Evolutionary conservation across 2,113 vertebrate species (phyloP).

Genomic region (Galemys pyrenaicus): DNA sequence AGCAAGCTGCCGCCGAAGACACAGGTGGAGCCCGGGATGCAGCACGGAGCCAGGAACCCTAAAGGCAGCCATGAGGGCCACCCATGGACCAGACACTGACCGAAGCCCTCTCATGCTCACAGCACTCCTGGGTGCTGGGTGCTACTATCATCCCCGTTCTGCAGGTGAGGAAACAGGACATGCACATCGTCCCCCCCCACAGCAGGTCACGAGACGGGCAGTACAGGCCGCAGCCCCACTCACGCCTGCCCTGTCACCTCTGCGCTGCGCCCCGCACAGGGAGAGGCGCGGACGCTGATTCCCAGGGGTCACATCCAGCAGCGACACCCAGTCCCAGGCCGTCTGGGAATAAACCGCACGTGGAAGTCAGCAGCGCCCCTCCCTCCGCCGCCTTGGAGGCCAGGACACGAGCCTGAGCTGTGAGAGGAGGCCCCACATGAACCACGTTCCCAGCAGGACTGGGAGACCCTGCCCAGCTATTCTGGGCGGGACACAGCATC

Average conservation of each 20-base stretch:
- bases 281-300: fast-evolving
- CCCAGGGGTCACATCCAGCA: background rate
- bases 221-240: background rate
- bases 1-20: background rate
- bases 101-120: too few species aligned
- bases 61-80: background rate
- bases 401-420: background rate
- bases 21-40: background rate
- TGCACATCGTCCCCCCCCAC: background rate
- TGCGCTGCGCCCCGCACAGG: background rate
- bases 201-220: background rate
- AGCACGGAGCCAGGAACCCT: background rate
- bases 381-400: background rate
- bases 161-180: background rate
- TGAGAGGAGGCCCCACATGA: fast-evolving
- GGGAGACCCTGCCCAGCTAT: background rate
- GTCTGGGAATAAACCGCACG: background rate
- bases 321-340: background rate
- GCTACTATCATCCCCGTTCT: background rate
- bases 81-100: fast-evolving
- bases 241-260: background rate
- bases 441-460: background rate
- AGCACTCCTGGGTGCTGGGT: background rate
- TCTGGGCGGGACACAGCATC: fast-evolving
- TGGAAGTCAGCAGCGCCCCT: background rate